phyloP scores from a whole-genome alignment of 2,888 invertebrate species.

The Pristionchus japonicus region DNA sequence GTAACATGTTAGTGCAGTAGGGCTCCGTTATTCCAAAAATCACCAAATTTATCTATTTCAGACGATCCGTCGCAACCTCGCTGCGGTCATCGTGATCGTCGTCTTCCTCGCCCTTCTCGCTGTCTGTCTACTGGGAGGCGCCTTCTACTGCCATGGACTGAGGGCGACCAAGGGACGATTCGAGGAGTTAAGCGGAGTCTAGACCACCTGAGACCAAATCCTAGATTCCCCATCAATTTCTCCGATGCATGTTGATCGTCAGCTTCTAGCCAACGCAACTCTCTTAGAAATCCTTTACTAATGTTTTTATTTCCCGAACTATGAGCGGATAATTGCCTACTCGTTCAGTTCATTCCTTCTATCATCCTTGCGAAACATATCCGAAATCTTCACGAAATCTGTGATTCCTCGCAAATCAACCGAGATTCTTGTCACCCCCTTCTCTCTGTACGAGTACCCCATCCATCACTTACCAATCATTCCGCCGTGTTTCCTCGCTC shows the following conservation, averaged over 20 bases:
- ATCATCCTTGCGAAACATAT: not conserved
- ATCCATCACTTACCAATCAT: not conserved
- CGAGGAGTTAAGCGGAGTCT: slow-evolving; percentile 52
- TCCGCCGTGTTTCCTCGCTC: not conserved
- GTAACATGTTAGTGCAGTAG: no score
- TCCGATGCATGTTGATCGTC: not conserved
- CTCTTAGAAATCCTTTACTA: no score
- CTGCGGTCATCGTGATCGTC: slow-evolving; percentile 51
- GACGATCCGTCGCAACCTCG: slow-evolving; percentile 49
- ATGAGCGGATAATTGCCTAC: no score
- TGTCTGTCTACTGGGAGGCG: slow-evolving; percentile 55
- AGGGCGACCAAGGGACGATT: slow-evolving; percentile 69
- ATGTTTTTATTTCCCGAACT: no score
- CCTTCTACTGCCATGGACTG: slow-evolving; percentile 69
- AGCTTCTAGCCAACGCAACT: no score
- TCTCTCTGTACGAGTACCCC: not conserved
- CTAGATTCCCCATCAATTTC: not conserved
- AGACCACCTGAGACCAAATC: no score
- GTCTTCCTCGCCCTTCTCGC: slow-evolving; percentile 49
- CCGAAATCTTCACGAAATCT: not conserved
- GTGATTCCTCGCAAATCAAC: not conserved
- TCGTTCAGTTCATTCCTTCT: no score
- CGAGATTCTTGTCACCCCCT: slow-evolving; percentile 15
- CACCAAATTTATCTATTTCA: not conserved
- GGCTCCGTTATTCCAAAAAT: no score